Percentiles rank a stretch among this genome's conserved stretches.
phyloP scores from a whole-genome alignment of 1,140 invertebrate genomes.

The Spodoptera litura region DNA sequence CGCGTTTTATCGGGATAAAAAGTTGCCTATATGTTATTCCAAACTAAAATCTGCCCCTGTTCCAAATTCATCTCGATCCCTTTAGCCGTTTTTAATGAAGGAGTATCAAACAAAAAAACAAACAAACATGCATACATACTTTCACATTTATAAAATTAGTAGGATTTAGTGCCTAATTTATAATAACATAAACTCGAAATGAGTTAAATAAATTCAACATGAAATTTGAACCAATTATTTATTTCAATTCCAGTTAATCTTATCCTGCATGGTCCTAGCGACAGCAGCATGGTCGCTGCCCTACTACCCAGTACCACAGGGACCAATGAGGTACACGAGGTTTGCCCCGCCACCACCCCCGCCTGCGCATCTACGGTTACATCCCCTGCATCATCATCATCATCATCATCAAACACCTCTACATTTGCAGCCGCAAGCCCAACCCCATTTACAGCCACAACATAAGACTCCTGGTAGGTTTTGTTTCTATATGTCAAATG shows the following conservation, averaged over 20 bases:
- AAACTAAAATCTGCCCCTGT: no score
- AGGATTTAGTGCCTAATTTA: no score
- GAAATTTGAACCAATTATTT: no score
- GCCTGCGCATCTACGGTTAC: slow-evolving; percentile 29
- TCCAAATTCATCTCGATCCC: no score
- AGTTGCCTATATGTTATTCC: no score
- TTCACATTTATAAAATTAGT: no score
- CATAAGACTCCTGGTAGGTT: slow-evolving; percentile 66
- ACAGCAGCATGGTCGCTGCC: slow-evolving; percentile 70
- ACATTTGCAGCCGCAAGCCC: background rate
- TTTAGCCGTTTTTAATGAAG: no score
- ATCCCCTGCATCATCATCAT: slow-evolving; percentile 51
- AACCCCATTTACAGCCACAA: slow-evolving; percentile 26
- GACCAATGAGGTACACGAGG: slow-evolving; percentile 65
- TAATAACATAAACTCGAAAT: no score
- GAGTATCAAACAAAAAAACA: no score
- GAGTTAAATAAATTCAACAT: no score
- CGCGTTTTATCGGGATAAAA: no score
- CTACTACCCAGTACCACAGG: slow-evolving; percentile 63
- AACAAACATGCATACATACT: no score
- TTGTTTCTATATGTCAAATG: background rate
- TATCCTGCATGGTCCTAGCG: slow-evolving; percentile 57
- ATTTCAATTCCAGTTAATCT: slow-evolving; percentile 58
- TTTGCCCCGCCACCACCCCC: slow-evolving; percentile 63
- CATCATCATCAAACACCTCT: background rate